Conservation (phyloP, 2,797 vertebrate species). For the Cryptoprocta ferox region DNA sequence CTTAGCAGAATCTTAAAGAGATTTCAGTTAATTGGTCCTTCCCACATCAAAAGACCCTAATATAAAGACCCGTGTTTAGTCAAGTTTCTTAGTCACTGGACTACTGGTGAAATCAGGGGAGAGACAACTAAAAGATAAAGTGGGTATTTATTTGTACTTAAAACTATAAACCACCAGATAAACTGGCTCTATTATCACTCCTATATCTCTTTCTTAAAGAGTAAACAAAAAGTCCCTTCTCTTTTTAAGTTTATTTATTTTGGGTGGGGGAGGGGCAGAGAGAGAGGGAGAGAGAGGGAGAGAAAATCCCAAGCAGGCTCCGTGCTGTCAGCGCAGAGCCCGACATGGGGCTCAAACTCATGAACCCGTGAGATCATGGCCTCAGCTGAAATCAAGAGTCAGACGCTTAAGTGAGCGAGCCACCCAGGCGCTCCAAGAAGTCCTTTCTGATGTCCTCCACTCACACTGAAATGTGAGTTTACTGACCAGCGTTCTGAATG, state of each 20-base stretch:
- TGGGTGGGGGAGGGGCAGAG: too few relatives aligned
- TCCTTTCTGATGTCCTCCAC: neutral
- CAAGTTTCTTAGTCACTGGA: neutral
- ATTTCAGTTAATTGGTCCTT: neutral
- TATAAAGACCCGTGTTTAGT: neutral
- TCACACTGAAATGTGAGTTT: neutral
- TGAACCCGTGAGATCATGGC: too few relatives aligned
- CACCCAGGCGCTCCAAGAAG: neutral
- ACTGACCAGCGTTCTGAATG: neutral
- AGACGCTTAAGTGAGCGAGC: too few relatives aligned
- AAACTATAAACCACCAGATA: neutral
- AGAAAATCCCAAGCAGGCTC: too few relatives aligned
- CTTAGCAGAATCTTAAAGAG: neutral
- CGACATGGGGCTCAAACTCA: too few relatives aligned
- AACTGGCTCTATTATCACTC: neutral
- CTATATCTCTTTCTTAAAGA: neutral
- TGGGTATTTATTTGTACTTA: neutral
- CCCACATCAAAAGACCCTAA: neutral
- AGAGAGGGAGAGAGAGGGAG: too few relatives aligned
- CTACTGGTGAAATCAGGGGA: neutral
- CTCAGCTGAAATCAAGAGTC: too few relatives aligned
- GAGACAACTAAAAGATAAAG: neutral
- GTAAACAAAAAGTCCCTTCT: neutral
- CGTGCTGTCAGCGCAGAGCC: too few relatives aligned
- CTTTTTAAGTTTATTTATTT: too few relatives aligned